Percentiles rank a stretch among this genome's conserved stretches.
These are phyloP conservation scores for Thaumatotibia leucotreta DNA, from an alignment of 1,140 invertebrate genomes.

Conservation along the genomic window DNA sequence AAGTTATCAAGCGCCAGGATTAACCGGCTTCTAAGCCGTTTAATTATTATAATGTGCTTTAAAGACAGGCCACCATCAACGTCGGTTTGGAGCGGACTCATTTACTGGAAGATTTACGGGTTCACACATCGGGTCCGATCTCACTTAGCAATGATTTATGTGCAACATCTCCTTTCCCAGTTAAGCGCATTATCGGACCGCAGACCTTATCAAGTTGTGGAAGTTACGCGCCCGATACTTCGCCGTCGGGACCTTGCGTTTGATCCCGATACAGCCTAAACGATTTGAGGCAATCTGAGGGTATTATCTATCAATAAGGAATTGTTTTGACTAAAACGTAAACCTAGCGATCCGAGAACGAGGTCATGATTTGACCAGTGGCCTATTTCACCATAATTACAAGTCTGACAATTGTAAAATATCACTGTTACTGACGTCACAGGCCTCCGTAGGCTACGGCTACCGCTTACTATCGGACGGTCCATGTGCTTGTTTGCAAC, in stretches of 20 bases:
- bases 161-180: slow-evolving; percentile 60
- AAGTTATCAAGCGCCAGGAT: slow-evolving; percentile 14
- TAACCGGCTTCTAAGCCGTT: slow-evolving; percentile 20
- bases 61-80: slow-evolving; percentile 41
- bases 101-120: slow-evolving; percentile 72
- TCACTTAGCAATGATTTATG: slow-evolving; percentile 75
- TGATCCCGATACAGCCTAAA: too few species aligned
- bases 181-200: slow-evolving; percentile 68
- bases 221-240: background rate
- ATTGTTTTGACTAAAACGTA: too few species aligned
- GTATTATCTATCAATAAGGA: too few species aligned
- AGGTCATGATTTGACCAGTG: too few species aligned
- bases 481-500: too few species aligned
- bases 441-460: too few species aligned
- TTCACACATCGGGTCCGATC: slow-evolving; percentile 70
- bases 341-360: too few species aligned
- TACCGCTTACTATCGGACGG: too few species aligned
- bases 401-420: too few species aligned
- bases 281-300: too few species aligned
- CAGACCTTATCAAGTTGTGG: slow-evolving; percentile 64
- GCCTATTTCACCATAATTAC: too few species aligned
- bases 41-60: slow-evolving; percentile 39
- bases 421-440: too few species aligned
- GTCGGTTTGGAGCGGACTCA: slow-evolving; percentile 48
- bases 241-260: background rate